A percentile compares a stretch with the other conserved stretches of the same genome.
These are phyloP conservation scores for Syngnathus rostellatus DNA, from an alignment of 2,797 vertebrate species.

Conservation along the genomic window DNA sequence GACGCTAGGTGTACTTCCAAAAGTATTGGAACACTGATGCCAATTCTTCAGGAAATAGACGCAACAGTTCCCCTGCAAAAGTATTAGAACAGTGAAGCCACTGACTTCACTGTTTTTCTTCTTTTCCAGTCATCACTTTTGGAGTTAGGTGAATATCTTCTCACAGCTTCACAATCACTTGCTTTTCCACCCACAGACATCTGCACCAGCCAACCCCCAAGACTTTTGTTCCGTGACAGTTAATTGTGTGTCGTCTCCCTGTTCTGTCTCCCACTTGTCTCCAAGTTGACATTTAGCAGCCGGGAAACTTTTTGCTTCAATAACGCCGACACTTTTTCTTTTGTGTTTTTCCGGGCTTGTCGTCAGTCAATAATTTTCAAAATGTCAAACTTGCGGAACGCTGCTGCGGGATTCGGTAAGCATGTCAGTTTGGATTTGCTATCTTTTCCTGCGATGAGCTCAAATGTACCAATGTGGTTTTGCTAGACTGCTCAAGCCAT, in stretches of 20 bases:
- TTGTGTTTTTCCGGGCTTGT: neutral
- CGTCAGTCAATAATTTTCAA: neutral
- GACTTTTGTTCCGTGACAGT: neutral
- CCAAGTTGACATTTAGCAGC: neutral
- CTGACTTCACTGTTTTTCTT: too few species aligned
- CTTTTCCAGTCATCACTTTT: too few species aligned
- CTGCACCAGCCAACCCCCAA: neutral
- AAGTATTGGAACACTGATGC: neutral
- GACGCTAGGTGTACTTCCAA: neutral
- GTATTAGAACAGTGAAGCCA: neutral
- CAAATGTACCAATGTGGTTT: neutral
- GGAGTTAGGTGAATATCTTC: neutral
- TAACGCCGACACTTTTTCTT: neutral
- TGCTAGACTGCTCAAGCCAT: neutral
- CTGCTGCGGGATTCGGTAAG: neutral
- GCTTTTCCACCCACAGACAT: neutral
- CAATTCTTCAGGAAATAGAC: neutral
- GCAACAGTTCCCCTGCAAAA: neutral
- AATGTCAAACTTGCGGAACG: neutral
- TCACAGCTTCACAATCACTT: neutral
- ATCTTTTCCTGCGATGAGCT: neutral
- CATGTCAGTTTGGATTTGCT: neutral
- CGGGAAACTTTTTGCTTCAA: neutral
- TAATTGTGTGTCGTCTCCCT: neutral
- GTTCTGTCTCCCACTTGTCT: neutral